phyloP scores from a whole-genome alignment of 2,113 vertebrate species.

The Dendrocopos noguchii region DNA sequence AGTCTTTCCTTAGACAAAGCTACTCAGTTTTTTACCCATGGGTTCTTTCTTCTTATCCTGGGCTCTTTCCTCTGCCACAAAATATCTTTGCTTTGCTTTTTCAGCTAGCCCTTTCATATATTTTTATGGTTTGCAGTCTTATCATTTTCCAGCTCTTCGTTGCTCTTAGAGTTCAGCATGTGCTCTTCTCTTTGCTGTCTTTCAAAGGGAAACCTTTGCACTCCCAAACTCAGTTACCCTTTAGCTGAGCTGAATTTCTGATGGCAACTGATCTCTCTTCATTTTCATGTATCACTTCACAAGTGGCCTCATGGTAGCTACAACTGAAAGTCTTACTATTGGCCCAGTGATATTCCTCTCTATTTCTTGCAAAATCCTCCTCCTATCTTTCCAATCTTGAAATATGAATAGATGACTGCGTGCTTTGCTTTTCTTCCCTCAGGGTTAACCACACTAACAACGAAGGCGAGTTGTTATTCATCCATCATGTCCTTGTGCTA shows the following conservation, averaged over 20 bases:
- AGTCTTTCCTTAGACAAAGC: not conserved
- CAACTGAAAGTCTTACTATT: not conserved
- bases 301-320: not conserved
- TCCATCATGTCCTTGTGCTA: not conserved
- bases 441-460: not conserved
- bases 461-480: not conserved
- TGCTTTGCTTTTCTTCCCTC: not conserved
- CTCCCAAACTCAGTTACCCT: not conserved
- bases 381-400: not conserved
- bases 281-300: not conserved
- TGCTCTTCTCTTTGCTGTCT: not conserved
- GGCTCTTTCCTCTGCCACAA: not conserved
- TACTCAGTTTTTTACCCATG: not conserved
- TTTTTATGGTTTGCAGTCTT: not conserved
- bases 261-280: not conserved
- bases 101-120: not conserved
- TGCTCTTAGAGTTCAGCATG: not conserved
- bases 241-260: not conserved
- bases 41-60: not conserved
- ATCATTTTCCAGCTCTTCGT: not conserved
- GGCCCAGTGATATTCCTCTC: not conserved
- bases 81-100: not conserved
- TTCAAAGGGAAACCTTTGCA: not conserved
- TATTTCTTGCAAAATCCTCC: not conserved
- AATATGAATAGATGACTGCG: not conserved